Percentiles rank a stretch among this genome's conserved stretches.
These are phyloP conservation scores for Pharmacophagus antenor DNA, from an alignment of 2,888 invertebrate genomes.

Conservation along the genomic window DNA sequence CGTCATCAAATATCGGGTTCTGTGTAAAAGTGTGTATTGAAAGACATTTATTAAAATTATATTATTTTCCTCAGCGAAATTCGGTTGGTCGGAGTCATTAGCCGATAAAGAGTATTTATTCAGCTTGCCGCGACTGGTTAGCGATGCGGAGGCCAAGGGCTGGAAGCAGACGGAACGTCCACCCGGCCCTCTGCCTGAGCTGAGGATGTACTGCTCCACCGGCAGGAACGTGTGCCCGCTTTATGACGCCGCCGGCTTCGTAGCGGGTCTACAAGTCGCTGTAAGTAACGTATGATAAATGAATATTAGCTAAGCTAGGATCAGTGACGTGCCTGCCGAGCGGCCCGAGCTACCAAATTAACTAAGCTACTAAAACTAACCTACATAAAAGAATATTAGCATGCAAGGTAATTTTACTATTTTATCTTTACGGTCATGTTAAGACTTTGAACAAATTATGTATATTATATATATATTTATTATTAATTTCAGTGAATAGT, in stretches of 20 bases:
- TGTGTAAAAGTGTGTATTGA: neutral
- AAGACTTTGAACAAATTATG: too few species aligned
- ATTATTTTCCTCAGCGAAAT: slow-evolving; percentile 54
- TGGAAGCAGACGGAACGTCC: slow-evolving; percentile 62
- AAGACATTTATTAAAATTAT: neutral
- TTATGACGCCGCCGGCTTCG: slow-evolving; percentile 66
- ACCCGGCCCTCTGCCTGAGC: slow-evolving; percentile 58
- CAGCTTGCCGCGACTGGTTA: slow-evolving; percentile 65
- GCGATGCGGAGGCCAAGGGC: slow-evolving; percentile 58
- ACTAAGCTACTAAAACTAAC: too few species aligned
- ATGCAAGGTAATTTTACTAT: too few species aligned
- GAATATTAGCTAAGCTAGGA: too few species aligned
- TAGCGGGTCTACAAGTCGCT: slow-evolving; percentile 69
- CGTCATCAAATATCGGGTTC: too few species aligned
- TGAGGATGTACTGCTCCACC: slow-evolving; percentile 66
- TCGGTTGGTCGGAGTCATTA: slow-evolving; percentile 71
- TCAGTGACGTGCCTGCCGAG: too few species aligned
- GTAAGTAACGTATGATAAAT: slow-evolving; percentile 46
- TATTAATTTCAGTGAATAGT: too few species aligned
- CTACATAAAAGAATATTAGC: too few species aligned
- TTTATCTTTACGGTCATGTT: too few species aligned
- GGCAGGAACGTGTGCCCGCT: slow-evolving; percentile 63
- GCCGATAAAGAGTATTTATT: slow-evolving; percentile 70
- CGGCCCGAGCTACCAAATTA: too few species aligned
- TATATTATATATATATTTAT: too few species aligned